These are phyloP conservation scores for Crepidodera aurea DNA, from an alignment of 2,888 invertebrate genomes.

Conservation along the genomic window DNA sequence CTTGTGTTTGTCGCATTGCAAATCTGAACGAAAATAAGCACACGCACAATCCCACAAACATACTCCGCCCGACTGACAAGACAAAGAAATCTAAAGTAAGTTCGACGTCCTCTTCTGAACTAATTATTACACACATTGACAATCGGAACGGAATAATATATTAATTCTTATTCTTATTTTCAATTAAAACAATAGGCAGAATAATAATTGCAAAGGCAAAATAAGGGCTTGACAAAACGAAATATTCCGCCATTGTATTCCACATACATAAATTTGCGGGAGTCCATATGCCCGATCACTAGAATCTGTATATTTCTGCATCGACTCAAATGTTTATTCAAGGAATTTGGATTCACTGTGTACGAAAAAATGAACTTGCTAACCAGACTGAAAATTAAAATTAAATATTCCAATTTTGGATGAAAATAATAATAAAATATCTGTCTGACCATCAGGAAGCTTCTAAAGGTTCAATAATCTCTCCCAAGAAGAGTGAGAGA, in stretches of 20 bases:
- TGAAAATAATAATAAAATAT: too few species aligned
- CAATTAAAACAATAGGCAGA: constrained; percentile 45
- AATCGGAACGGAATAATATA: constrained; percentile 44
- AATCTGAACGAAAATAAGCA: not conserved
- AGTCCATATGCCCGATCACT: constrained; percentile 37
- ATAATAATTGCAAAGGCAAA: constrained; percentile 43
- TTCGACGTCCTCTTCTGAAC: constrained; percentile 36
- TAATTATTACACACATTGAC: constrained; percentile 45
- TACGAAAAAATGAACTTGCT: too few species aligned
- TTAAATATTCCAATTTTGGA: too few species aligned
- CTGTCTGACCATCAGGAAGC: too few species aligned
- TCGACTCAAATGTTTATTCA: constrained; percentile 26
- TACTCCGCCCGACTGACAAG: not conserved
- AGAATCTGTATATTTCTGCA: constrained; percentile 5
- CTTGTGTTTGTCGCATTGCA: not conserved
- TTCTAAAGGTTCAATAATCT: too few species aligned
- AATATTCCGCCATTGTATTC: constrained; percentile 44
- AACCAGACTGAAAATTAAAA: too few species aligned
- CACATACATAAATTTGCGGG: constrained; percentile 41
- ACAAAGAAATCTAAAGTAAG: constrained; percentile 16
- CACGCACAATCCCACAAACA: constrained; percentile 11
- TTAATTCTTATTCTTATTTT: constrained; percentile 45
- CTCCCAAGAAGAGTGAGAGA: too few species aligned
- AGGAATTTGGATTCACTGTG: not conserved
- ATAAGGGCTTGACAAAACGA: constrained; percentile 45